Evolutionary conservation across 2,113 vertebrate species (phyloP), one percentile per base, ranked within the genome.

Genomic region (Sigmodon hispidus): DNA sequence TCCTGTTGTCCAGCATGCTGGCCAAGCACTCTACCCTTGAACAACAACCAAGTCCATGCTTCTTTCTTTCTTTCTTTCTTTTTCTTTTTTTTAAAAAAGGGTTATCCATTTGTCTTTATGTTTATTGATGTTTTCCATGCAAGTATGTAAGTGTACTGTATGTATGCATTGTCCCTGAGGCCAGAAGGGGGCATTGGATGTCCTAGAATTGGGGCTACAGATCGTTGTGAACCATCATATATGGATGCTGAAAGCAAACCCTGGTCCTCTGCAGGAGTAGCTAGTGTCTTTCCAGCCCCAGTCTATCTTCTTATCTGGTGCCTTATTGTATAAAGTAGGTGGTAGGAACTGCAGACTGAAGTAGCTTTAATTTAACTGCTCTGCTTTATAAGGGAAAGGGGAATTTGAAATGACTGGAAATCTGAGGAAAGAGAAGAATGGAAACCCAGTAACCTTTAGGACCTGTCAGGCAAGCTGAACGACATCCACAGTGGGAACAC

Each of bases 371-470:
- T 45, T 59, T 10, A 77, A 87, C 17, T 73, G 22, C 36, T 94
- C 40, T 79, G 29, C 55, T 87, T 95, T 85, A 52, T 61, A 85
- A 93, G 19, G 19, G 36, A 40, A n/a, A 75, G 40, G 31, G 2
- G 29, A 92, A 77, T 55, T 61, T 13, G 11, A 96, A 94, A 59
- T 63, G 57, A 55, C 50, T 79, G 43, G 19, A 61, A 91, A 92
- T 48, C 0, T 40, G 34, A 90, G 50, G 36, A 59, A 26, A 43
- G 48, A 52, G 1, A 55, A 29, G 43, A 79, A 95, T 73, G 17
- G 52, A 79, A 22, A 95, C 24, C 26, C 36, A 73, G 24, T 17
- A 48, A 90, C 34, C 34, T n/a, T 69, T 12, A 63, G 43, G 7
- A 87, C 63, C 40, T n/a, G 61, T 59, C 48, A 81, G 40, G 69